Conservation (phyloP, 2,888 invertebrate genomes). For the Tolmerus cingulatus region DNA sequence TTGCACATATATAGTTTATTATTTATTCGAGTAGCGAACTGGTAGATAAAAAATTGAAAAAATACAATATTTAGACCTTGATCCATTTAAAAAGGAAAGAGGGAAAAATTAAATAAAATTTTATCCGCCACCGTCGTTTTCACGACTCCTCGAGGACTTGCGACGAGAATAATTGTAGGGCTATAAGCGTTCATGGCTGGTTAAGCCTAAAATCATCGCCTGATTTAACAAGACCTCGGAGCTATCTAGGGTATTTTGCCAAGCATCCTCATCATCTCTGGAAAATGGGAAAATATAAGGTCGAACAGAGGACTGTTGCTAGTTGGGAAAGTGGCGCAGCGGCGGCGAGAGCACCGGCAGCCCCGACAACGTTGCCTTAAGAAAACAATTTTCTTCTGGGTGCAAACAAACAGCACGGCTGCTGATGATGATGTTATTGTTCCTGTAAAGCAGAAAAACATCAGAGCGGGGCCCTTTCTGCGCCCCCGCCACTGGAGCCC, state of each 20-base stretch:
- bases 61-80: background rate
- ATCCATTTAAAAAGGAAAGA: background rate
- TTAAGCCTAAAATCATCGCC: slow-evolving; percentile 29
- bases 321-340: background rate
- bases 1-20: no score
- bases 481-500: background rate
- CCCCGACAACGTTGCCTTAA: background rate
- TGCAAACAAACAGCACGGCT: slow-evolving; percentile 35
- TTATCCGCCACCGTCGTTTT: background rate
- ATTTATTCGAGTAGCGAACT: background rate
- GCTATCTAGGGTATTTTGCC: slow-evolving; percentile 28
- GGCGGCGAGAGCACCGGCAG: background rate
- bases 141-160: background rate
- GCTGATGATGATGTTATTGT: slow-evolving; percentile 16
- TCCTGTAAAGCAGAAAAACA: slow-evolving; percentile 22
- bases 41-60: background rate
- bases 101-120: background rate
- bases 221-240: slow-evolving; percentile 40
- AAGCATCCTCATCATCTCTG: background rate
- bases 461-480: background rate
- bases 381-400: slow-evolving; percentile 40
- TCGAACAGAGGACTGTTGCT: background rate
- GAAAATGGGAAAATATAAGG: slow-evolving; percentile 11
- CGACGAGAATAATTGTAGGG: background rate
- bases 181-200: slow-evolving; percentile 32